Evolutionary conservation across 53 echinoderm and acorn worm species (phyloP).

Genomic region (Crossaster papposus): DNA sequence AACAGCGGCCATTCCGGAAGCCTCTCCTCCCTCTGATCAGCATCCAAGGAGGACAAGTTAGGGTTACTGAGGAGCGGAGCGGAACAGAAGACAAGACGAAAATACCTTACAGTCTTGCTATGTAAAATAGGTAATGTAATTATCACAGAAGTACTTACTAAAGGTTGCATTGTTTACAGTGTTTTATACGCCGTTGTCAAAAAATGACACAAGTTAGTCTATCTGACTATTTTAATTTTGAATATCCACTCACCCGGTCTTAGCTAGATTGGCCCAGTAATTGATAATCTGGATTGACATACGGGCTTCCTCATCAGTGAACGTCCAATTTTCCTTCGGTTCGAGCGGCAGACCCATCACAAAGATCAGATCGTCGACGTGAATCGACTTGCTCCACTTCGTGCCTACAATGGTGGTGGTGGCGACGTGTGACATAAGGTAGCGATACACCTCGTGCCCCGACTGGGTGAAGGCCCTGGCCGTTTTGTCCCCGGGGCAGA

Average conservation of each 20-base stretch:
- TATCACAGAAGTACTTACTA: no score
- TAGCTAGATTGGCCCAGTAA: slow-evolving; percentile 61
- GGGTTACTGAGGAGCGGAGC: slow-evolving; percentile 32
- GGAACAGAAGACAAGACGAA: not conserved
- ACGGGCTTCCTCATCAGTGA: slow-evolving; percentile 47
- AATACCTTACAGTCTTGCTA: not conserved
- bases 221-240: no score
- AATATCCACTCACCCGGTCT: slow-evolving; percentile 33
- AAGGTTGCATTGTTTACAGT: not conserved
- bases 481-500: slow-evolving; percentile 26
- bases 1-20: slow-evolving; percentile 59
- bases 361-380: slow-evolving; percentile 50
- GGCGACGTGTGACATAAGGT: slow-evolving; percentile 30
- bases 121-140: no score
- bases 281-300: slow-evolving; percentile 42
- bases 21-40: slow-evolving; percentile 40
- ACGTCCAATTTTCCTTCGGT: not conserved
- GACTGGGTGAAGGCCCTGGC: slow-evolving; percentile 26
- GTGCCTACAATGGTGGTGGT: slow-evolving; percentile 24
- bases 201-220: not conserved
- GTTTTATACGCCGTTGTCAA: not conserved
- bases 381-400: slow-evolving; percentile 35
- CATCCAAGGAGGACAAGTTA: slow-evolving; percentile 40
- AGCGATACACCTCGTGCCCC: slow-evolving; percentile 29
- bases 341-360: slow-evolving; percentile 50